A percentile compares a stretch with the other conserved stretches of the same genome.
Conservation (phyloP, 1,140 invertebrate genomes). For the Diorhabda elongata region DNA sequence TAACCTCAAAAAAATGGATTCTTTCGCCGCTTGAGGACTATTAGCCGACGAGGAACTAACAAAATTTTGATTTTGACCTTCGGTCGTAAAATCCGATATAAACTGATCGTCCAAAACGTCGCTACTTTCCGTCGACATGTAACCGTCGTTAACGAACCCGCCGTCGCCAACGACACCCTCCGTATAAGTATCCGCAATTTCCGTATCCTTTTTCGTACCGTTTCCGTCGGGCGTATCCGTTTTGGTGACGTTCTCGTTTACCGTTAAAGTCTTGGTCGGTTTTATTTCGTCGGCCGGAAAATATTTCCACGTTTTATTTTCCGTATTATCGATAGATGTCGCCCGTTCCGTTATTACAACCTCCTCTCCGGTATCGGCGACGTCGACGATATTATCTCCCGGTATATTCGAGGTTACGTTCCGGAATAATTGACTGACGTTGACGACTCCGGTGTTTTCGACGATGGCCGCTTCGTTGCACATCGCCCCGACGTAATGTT, state of each 20-base stretch:
- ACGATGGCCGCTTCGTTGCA: conserved; percentile 67
- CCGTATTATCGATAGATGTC: background rate
- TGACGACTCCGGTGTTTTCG: conserved; percentile 64
- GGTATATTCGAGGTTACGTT: conserved; percentile 30
- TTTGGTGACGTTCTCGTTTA: conserved; percentile 18
- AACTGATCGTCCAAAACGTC: conserved; percentile 40
- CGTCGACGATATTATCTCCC: conserved; percentile 22
- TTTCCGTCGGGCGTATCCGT: background rate
- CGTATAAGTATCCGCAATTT: background rate
- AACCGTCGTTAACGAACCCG: background rate
- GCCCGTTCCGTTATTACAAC: background rate
- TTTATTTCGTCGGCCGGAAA: conserved; percentile 20
- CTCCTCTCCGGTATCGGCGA: conserved; percentile 3
- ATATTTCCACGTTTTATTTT: background rate
- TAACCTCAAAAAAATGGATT: conserved; percentile 91
- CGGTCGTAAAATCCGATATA: conserved; percentile 38
- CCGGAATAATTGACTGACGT: conserved; percentile 49
- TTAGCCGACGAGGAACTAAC: conserved; percentile 27
- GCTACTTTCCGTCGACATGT: conserved; percentile 7
- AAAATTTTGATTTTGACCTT: conserved; percentile 21
- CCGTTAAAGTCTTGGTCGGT: conserved; percentile 43
- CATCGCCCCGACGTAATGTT: conserved; percentile 67
- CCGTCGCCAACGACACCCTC: background rate
- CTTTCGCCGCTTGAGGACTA: conserved; percentile 70
- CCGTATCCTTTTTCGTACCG: background rate